phyloP scores from a whole-genome alignment of 92 coral and sea anemone species.

The Pocillopora grandis region DNA sequence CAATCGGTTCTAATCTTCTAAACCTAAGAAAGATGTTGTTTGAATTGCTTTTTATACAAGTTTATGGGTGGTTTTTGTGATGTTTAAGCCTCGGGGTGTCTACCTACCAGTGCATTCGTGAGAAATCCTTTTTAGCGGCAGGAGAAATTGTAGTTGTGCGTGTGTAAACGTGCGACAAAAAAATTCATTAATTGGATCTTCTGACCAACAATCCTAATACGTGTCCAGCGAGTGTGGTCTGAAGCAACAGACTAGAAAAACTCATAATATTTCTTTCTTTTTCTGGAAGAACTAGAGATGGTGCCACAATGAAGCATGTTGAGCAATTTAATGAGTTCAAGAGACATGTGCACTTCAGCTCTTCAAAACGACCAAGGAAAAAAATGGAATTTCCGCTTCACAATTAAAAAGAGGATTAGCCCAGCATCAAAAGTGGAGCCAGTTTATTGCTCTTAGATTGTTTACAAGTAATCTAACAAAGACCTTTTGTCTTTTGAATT shows the following conservation, averaged over 20 bases:
- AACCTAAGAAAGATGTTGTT: not conserved
- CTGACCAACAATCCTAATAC: not conserved
- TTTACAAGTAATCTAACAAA: no score
- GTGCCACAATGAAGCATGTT: not conserved
- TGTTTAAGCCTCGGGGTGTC: not conserved
- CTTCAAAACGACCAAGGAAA: no score
- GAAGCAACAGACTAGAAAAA: not conserved
- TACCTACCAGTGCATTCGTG: not conserved
- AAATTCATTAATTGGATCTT: constrained; percentile 6
- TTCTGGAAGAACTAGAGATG: not conserved
- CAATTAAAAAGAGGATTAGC: no score
- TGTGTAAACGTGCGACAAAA: not conserved
- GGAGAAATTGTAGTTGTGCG: not conserved
- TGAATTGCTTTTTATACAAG: not conserved
- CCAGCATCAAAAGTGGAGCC: no score
- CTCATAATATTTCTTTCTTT: not conserved
- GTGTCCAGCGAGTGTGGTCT: not conserved
- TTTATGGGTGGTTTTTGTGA: not conserved
- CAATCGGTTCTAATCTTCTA: no score
- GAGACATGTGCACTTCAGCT: no score
- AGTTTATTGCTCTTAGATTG: no score
- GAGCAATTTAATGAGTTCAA: no score
- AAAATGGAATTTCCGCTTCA: no score
- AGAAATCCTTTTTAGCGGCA: not conserved
- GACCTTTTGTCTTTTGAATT: no score